Evolutionary conservation across 1,140 invertebrate species (phyloP).

Genomic region (Euura saliciscinereae): DNA sequence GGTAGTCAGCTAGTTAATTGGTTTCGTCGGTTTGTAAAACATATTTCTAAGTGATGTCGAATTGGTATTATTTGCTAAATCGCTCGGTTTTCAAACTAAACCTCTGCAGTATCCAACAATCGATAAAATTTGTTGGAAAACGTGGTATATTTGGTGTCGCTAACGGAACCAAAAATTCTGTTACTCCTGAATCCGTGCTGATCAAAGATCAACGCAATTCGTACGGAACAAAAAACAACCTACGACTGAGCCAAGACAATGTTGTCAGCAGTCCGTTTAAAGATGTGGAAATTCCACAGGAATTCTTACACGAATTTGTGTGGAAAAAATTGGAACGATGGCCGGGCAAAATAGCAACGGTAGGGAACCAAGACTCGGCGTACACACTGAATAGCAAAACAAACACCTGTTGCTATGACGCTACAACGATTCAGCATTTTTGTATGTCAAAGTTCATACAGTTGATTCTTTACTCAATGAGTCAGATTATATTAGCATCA

Average conservation of each 20-base stretch:
- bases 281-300: background rate
- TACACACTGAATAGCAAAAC: background rate
- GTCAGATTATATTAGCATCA: too few relatives aligned
- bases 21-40: too few relatives aligned
- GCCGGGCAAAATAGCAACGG: background rate
- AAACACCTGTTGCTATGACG: too few relatives aligned
- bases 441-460: too few relatives aligned
- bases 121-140: background rate
- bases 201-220: background rate
- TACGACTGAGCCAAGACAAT: background rate
- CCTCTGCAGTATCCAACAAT: background rate
- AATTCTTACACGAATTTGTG: background rate
- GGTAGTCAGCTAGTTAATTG: too few relatives aligned
- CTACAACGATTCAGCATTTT: too few relatives aligned
- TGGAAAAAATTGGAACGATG: constrained; percentile 4
- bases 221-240: background rate
- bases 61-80: background rate
- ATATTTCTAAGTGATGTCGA: background rate
- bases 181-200: background rate
- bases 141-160: background rate
- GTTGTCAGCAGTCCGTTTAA: background rate
- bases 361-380: background rate
- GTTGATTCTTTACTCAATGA: too few relatives aligned
- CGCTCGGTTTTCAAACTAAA: background rate
- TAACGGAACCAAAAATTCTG: background rate